Percentiles rank a stretch among this genome's conserved stretches.
These are phyloP conservation scores for Coenonympha arcania DNA, from an alignment of 2,888 invertebrate genomes.

Conservation along the genomic window DNA sequence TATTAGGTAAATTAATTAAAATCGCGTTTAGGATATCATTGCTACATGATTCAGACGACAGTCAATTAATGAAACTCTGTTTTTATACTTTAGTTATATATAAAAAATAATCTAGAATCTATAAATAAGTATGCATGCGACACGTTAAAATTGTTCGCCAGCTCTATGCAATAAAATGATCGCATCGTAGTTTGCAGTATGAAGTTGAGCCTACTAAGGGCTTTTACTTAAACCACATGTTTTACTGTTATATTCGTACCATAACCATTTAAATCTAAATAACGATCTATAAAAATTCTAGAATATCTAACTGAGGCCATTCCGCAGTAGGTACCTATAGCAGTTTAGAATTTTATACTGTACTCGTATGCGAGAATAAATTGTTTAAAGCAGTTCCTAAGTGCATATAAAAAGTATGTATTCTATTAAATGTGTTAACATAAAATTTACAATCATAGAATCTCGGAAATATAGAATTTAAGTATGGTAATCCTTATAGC, in stretches of 20 bases:
- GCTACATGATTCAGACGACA: no score
- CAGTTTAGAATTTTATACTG: background rate
- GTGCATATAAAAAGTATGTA: no score
- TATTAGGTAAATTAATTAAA: no score
- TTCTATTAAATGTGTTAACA: background rate
- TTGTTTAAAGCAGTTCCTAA: background rate
- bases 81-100: no score
- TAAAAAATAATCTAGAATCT: no score
- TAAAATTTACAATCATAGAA: background rate
- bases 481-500: background rate
- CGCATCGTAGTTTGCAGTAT: background rate
- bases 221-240: slow-evolving; percentile 1
- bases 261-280: background rate
- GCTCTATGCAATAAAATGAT: background rate
- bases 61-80: no score
- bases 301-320: background rate
- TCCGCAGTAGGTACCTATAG: background rate
- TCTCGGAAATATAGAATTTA: background rate
- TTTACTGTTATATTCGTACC: background rate
- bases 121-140: no score
- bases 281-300: background rate
- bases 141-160: background rate
- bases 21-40: no score
- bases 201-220: no score
- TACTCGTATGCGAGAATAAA: background rate